Percentiles rank a stretch among this genome's conserved stretches.
phyloP scores from a whole-genome alignment of 1,140 invertebrate genomes.

The Atta cephalotes region DNA sequence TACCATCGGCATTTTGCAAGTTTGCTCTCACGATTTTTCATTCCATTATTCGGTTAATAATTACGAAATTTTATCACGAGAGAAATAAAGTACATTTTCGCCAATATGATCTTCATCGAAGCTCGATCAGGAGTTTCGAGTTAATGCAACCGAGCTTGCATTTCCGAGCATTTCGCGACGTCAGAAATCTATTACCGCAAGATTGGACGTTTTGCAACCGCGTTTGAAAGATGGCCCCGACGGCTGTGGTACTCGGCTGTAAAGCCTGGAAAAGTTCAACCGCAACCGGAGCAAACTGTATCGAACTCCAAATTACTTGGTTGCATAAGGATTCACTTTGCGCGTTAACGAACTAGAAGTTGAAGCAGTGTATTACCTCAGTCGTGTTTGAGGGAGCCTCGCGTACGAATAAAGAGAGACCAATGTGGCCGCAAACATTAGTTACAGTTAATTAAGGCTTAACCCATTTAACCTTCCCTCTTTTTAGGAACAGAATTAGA shows the following conservation, averaged over 20 bases:
- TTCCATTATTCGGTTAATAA: slow-evolving; percentile 10
- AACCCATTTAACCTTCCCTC: background rate
- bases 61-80: background rate
- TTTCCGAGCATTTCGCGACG: slow-evolving; percentile 1
- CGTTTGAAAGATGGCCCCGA: slow-evolving; percentile 24
- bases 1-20: background rate
- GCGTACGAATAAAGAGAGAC: slow-evolving; percentile 24
- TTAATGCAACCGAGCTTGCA: slow-evolving; percentile 18
- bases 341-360: slow-evolving; percentile 26
- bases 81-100: background rate
- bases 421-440: background rate
- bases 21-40: slow-evolving; percentile 3
- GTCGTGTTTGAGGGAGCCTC: background rate
- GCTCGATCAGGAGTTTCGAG: slow-evolving; percentile 8
- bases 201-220: slow-evolving; percentile 19
- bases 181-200: slow-evolving; percentile 21
- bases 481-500: background rate
- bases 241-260: background rate
- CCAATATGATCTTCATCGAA: background rate
- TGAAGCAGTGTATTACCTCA: slow-evolving; percentile 21
- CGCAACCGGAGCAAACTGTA: slow-evolving; percentile 28
- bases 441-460: slow-evolving; percentile 45
- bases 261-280: slow-evolving; percentile 37
- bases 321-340: slow-evolving; percentile 42
- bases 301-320: slow-evolving; percentile 55